phyloP scores from a whole-genome alignment of 2,888 invertebrate species.

The Diarsia mendica region DNA sequence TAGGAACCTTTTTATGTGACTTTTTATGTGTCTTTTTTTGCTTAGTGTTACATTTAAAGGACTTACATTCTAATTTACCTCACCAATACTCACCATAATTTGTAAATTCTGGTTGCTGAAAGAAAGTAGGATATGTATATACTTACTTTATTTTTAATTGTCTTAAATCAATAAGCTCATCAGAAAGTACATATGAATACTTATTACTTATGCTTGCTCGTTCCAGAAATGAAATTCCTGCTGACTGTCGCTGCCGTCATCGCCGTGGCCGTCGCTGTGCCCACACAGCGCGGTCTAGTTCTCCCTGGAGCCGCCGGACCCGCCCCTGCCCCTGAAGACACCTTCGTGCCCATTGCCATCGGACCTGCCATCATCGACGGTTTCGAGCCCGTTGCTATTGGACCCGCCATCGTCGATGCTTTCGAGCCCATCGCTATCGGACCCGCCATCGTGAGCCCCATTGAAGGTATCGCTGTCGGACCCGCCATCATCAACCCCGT shows the following conservation, averaged over 20 bases:
- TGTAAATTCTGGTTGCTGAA: no score
- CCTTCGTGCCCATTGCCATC: conserved; percentile 21
- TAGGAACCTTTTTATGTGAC: not conserved
- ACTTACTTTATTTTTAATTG: not conserved
- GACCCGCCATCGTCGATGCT: conserved; percentile 62
- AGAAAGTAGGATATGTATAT: no score
- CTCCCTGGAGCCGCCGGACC: conserved; percentile 49
- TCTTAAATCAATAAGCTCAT: not conserved
- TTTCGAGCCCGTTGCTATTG: conserved; percentile 53
- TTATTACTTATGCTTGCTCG: not conserved
- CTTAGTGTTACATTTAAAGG: not conserved
- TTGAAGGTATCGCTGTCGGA: conserved; percentile 71
- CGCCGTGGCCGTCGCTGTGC: conserved; percentile 60
- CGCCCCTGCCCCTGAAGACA: conserved; percentile 38
- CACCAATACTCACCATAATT: not conserved
- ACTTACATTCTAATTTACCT: not conserved
- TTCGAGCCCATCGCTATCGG: conserved; percentile 68
- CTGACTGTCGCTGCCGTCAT: conserved; percentile 57
- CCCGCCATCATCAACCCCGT: conserved; percentile 2
- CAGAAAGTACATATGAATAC: not conserved
- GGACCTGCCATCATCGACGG: conserved; percentile 62
- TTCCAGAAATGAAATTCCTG: conserved; percentile 55
- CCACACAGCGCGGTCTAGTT: conserved; percentile 54
- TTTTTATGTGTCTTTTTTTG: no score
- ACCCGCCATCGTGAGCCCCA: conserved; percentile 59